Evolutionary conservation across 2,888 invertebrate species (phyloP), one percentile per base, ranked within the genome.

Genomic region (Diaphora mendica): DNA sequence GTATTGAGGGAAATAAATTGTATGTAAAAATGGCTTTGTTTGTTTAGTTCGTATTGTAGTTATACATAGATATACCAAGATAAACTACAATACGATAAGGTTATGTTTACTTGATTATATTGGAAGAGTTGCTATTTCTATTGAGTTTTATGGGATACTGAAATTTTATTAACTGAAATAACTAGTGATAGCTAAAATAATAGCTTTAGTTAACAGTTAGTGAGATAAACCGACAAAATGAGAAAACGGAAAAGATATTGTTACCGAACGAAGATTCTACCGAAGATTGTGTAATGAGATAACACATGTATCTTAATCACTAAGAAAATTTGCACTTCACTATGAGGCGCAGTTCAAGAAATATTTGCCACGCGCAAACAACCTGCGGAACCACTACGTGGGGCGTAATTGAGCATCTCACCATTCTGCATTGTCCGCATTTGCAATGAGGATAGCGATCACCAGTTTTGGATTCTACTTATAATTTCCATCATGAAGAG

Each of bases 11-110:
- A 69, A 62, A 76, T 77, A 77, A 75, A 77, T 71, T 78, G 78
- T 68, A 44, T 64, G 64, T 42, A 77, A 74, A 78, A 80, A 84
- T 79, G 76, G 71, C 70, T 81, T 79, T 85, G 82, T 85, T 82
- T 85, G 77, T 75, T 70, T 70, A 33, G 44, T 42, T 70, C 2
- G 42, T 62, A 70, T 72, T 55, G 68, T 69, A 42, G 65, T 65
- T 35, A 48, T 71, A n/a, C 59, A 51, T 5, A 17, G 7, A 39
- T 3, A 20, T 67, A 66, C n/a, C 59, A 70, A 66, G 17, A 62
- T 30, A 17, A 42, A 69, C 69, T 67, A 26, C 7, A 26, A 48
- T 73, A 39, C 11, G 42, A 55, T 51, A 55, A n/a, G 30, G 11
- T 67, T 62, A 23, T 67, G 48, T 72, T 72, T 68, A 62, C 33